Conservation (phyloP, 2,888 invertebrate species). For the Tinea semifulvella region DNA sequence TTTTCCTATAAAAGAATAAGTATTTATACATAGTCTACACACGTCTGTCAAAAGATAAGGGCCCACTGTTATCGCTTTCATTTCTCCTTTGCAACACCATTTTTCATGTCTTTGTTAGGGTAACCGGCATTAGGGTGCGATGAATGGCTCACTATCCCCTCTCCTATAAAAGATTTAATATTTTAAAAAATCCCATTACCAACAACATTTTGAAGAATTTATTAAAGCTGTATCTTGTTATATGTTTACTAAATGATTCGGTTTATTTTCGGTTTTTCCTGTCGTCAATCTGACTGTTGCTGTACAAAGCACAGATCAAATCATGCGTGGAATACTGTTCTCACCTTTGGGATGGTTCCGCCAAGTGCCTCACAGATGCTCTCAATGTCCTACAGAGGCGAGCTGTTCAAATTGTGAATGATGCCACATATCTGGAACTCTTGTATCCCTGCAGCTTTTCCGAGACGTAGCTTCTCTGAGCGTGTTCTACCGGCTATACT, state of each 20-base stretch:
- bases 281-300: too few relatives aligned
- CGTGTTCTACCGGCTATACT: too few relatives aligned
- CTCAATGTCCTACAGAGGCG: too few relatives aligned
- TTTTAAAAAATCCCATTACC: constrained; percentile 26
- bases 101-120: constrained; percentile 59
- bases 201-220: constrained; percentile 9
- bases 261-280: too few relatives aligned
- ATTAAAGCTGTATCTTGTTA: constrained; percentile 6
- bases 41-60: constrained; percentile 39
- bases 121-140: constrained; percentile 48
- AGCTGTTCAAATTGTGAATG: too few relatives aligned
- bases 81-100: constrained; percentile 47
- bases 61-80: constrained; percentile 52
- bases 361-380: too few relatives aligned
- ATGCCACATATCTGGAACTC: too few relatives aligned
- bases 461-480: too few relatives aligned
- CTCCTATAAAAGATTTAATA: constrained; percentile 31
- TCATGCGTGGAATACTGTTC: too few relatives aligned
- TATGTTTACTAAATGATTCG: not conserved
- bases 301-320: too few relatives aligned
- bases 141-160: constrained; percentile 22
- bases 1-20: constrained; percentile 6
- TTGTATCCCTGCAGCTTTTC: too few relatives aligned
- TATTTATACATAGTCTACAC: constrained; percentile 8
- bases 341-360: too few relatives aligned